phyloP scores from a whole-genome alignment of 2,797 vertebrate genomes.

The Pangasius larnaudii region DNA sequence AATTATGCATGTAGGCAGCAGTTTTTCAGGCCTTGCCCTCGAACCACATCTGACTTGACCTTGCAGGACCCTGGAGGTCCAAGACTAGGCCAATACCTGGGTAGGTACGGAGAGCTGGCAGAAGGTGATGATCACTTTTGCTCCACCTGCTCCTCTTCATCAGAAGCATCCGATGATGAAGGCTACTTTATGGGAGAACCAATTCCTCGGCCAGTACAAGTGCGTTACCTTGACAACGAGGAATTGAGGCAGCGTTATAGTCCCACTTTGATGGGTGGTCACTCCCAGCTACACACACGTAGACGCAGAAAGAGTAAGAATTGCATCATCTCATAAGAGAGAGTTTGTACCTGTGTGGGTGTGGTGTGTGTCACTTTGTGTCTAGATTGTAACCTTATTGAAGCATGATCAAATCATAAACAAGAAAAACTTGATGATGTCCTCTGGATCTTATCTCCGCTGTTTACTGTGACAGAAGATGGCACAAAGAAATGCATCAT shows the following conservation, averaged over 20 bases:
- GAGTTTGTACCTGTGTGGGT: slow-evolving; percentile 55
- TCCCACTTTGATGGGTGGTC: slow-evolving; percentile 75
- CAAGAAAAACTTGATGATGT: slow-evolving; percentile 41
- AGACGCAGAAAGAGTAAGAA: slow-evolving; percentile 99
- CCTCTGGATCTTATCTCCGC: slow-evolving; percentile 49
- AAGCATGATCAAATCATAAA: slow-evolving; percentile 54
- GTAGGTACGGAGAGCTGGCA: slow-evolving; percentile 76
- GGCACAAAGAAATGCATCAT: slow-evolving; percentile 51
- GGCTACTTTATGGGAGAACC: slow-evolving; percentile 94
- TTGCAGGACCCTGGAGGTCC: slow-evolving; percentile 87
- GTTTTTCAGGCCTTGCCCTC: slow-evolving; percentile 87
- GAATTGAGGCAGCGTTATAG: slow-evolving; percentile 94
- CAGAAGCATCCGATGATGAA: slow-evolving; percentile 92
- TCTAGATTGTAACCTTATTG: slow-evolving; percentile 45
- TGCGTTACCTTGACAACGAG: slow-evolving; percentile 93
- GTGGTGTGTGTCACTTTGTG: slow-evolving; percentile 44
- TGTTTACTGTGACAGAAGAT: slow-evolving; percentile 58
- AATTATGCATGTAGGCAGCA: slow-evolving; percentile 81
- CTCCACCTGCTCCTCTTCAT: slow-evolving; percentile 96
- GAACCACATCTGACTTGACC: slow-evolving; percentile 95
- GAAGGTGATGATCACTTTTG: slow-evolving; percentile 84
- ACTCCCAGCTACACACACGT: slow-evolving; percentile 89
- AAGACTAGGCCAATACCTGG: slow-evolving; percentile 77
- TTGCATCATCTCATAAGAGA: slow-evolving; percentile 91
- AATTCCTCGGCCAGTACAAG: slow-evolving; percentile 90